Evolutionary conservation across 1,140 invertebrate species (phyloP).

Genomic region (Penaeus japonicus): DNA sequence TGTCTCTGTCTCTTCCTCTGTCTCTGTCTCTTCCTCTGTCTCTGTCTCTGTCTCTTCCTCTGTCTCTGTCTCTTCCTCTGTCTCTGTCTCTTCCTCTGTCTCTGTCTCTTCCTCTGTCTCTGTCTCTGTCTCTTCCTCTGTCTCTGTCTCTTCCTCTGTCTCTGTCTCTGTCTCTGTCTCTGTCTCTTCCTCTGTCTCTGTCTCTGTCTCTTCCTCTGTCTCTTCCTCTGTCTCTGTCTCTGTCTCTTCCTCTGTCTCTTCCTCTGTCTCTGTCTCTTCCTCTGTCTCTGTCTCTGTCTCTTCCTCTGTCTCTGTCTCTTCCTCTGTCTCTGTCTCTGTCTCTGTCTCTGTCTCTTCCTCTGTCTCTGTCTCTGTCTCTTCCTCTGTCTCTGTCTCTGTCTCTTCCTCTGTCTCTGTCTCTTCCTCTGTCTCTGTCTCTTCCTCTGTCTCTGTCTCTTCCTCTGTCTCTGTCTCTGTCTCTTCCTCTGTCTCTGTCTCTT

Average conservation of each 20-base stretch:
- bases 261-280: no score
- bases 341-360: not conserved
- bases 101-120: not conserved
- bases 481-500: no score
- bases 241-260: no score
- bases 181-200: not conserved
- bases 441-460: no score
- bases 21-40: not conserved
- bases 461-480: no score
- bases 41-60: not conserved
- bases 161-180: not conserved
- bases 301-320: conserved; percentile 1
- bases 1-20: not conserved
- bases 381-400: not conserved
- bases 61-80: not conserved
- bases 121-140: not conserved
- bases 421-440: not conserved
- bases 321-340: conserved; percentile 2
- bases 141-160: not conserved
- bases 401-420: not conserved
- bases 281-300: no score
- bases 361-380: no score
- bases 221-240: no score
- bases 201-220: no score
- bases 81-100: not conserved